Evolutionary conservation across 2,113 vertebrate species (phyloP).

Genomic region (Lagopus muta): DNA sequence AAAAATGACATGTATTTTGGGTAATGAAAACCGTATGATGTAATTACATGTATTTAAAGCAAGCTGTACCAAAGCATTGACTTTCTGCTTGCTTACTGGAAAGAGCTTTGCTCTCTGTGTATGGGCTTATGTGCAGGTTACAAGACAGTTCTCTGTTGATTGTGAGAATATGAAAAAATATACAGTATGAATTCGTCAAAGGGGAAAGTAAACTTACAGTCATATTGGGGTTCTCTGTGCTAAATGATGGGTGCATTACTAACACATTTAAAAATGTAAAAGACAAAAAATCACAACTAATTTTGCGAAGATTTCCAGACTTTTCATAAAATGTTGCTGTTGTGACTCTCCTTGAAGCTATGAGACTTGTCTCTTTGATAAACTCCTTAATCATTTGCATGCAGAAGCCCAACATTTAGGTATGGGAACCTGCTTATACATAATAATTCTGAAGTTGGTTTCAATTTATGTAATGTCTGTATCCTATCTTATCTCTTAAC

Average conservation of each 20-base stretch:
- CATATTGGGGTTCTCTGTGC: background rate
- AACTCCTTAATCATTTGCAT: background rate
- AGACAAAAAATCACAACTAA: background rate
- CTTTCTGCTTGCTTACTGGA: background rate
- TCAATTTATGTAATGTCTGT: background rate
- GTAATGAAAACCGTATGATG: background rate
- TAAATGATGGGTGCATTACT: background rate
- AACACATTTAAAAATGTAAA: slow-evolving; percentile 15
- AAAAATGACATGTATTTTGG: background rate
- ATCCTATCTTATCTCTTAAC: background rate
- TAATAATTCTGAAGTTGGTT: background rate
- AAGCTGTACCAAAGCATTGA: background rate
- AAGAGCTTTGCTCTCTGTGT: background rate
- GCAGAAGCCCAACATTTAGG: background rate
- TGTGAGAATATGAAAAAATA: background rate
- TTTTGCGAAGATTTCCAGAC: slow-evolving; percentile 35
- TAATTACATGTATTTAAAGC: background rate
- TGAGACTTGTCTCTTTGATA: background rate
- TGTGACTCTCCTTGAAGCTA: slow-evolving; percentile 25
- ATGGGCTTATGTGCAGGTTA: background rate
- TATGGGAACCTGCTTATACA: background rate
- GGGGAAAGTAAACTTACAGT: background rate
- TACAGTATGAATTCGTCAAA: background rate
- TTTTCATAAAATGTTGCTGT: slow-evolving; percentile 24
- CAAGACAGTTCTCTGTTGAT: background rate